Conservation (phyloP, 2,888 invertebrate genomes). For the Xylocampa areola region DNA sequence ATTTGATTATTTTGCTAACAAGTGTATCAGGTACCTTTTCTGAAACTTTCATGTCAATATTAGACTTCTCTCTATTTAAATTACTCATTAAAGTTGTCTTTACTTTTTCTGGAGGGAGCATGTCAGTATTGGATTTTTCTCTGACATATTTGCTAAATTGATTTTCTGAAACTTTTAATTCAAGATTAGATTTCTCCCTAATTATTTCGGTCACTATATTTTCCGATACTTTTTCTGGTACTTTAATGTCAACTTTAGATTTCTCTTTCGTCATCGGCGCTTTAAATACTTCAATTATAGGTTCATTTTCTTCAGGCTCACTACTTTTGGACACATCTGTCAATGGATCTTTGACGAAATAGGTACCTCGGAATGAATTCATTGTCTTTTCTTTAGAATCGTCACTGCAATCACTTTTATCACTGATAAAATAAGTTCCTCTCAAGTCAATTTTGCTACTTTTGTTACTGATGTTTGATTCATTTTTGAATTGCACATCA, state of each 20-base stretch:
- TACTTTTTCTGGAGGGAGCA: background rate
- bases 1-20: conserved; percentile 61
- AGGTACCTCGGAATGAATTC: conserved; percentile 57
- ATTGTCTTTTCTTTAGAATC: conserved; percentile 33
- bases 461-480: conserved; percentile 14
- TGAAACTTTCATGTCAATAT: conserved; percentile 30
- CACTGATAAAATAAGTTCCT: conserved; percentile 56
- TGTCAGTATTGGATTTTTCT: conserved; percentile 3
- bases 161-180: background rate
- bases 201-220: background rate
- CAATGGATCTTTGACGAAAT: conserved; percentile 57
- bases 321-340: conserved; percentile 29
- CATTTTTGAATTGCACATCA: conserved; percentile 34
- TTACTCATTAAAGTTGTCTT: conserved; percentile 2
- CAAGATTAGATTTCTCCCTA: background rate
- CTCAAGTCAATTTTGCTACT: conserved; percentile 31
- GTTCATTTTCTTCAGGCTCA: conserved; percentile 20
- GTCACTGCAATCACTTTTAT: conserved; percentile 17
- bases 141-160: background rate
- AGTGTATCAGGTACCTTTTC: conserved; percentile 60
- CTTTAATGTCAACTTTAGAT: conserved; percentile 9
- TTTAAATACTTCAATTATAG: conserved; percentile 33
- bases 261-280: conserved; percentile 21
- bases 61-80: conserved; percentile 38
- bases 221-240: conserved; percentile 2